Percentiles rank a stretch among this genome's conserved stretches.
Evolutionary conservation across 2,113 vertebrate genomes (phyloP).

Genomic region (Percina caprodes): DNA sequence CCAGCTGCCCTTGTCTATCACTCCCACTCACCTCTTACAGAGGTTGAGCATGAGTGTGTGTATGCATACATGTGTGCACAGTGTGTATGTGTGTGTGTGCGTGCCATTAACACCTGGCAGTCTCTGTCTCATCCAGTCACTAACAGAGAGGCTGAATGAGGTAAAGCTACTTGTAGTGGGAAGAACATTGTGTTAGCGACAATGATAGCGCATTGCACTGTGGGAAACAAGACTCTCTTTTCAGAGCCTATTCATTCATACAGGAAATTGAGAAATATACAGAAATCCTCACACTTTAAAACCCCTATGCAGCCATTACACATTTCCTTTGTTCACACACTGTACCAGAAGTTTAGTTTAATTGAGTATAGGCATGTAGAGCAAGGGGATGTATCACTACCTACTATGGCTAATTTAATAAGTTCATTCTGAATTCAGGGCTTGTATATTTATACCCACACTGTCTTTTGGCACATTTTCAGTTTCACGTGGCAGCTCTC

Average conservation of each 20-base stretch:
- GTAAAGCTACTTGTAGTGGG: constrained; percentile 35
- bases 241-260: constrained; percentile 55
- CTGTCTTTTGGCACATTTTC: constrained; percentile 53
- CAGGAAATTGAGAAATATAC: constrained; percentile 69
- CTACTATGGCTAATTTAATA: constrained; percentile 58
- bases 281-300: constrained; percentile 40
- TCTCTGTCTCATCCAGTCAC: constrained; percentile 46
- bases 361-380: constrained; percentile 33
- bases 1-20: constrained; percentile 72
- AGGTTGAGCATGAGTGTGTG: constrained; percentile 48
- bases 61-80: constrained; percentile 45
- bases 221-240: constrained; percentile 62
- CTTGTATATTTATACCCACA: constrained; percentile 52
- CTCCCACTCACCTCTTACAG: constrained; percentile 56
- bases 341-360: constrained; percentile 17
- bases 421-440: constrained; percentile 40
- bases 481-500: constrained; percentile 59
- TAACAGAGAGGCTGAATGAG: constrained; percentile 49
- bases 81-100: constrained; percentile 46
- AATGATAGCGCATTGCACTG: constrained; percentile 61
- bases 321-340: constrained; percentile 64
- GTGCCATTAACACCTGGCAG: constrained; percentile 63
- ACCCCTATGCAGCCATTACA: constrained; percentile 49
- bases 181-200: constrained; percentile 57
- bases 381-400: constrained; percentile 17